A percentile compares a stretch with the other conserved stretches of the same genome.
Evolutionary conservation across 1,140 invertebrate species (phyloP).

Genomic region (Sitophilus oryzae): DNA sequence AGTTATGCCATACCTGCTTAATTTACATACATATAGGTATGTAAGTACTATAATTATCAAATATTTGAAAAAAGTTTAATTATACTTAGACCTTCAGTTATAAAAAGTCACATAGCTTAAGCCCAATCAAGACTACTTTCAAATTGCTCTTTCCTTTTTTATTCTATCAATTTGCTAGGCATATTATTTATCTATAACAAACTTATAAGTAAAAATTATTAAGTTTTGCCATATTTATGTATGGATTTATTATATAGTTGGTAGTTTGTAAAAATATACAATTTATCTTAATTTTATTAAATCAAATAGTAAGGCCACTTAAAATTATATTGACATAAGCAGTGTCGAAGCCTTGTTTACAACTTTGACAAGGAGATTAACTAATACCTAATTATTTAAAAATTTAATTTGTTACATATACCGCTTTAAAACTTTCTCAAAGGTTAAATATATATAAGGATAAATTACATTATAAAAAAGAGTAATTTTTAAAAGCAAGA

Average conservation of each 20-base stretch:
- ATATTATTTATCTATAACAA: too few species aligned
- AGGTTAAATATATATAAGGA: not conserved
- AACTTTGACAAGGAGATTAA: too few species aligned
- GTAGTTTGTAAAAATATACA: not conserved
- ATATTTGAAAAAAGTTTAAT: not conserved
- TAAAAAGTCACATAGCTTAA: not conserved
- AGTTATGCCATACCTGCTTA: not conserved
- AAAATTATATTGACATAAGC: constrained; percentile 5
- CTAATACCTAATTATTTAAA: too few species aligned
- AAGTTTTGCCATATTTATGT: too few species aligned
- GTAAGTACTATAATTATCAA: not conserved
- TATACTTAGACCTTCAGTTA: not conserved
- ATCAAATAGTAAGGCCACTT: constrained; percentile 7
- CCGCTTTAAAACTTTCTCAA: not conserved
- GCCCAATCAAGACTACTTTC: too few species aligned
- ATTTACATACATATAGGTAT: not conserved
- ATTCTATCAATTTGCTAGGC: too few species aligned
- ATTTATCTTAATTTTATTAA: not conserved
- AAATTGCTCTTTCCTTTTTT: too few species aligned
- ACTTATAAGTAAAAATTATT: too few species aligned
- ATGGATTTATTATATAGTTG: not conserved
- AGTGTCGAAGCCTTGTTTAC: not conserved
- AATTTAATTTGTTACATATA: not conserved
- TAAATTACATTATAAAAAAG: not conserved
- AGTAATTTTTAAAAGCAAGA: not conserved